These are phyloP conservation scores for Pyralis farinalis DNA, from an alignment of 2,888 invertebrate species.

Conservation along the genomic window DNA sequence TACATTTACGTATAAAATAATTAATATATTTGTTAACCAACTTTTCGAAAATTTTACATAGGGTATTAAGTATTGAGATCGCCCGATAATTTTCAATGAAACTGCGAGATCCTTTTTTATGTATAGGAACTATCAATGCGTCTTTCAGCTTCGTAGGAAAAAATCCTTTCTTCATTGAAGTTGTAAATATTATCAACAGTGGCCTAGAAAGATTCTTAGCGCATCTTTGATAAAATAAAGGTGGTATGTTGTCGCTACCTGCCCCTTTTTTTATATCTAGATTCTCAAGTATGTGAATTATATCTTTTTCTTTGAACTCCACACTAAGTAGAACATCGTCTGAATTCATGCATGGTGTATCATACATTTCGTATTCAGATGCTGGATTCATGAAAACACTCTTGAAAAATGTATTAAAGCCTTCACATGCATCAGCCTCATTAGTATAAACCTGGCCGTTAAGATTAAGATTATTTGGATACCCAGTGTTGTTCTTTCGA, in stretches of 20 bases:
- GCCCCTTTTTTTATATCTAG: background rate
- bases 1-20: background rate
- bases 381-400: conserved; percentile 1
- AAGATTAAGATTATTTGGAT: background rate
- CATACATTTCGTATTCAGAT: background rate
- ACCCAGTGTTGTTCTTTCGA: background rate
- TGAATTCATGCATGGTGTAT: no score
- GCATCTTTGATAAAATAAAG: background rate
- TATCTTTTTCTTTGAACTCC: no score
- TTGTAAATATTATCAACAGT: background rate
- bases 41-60: background rate
- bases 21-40: background rate
- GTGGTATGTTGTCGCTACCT: conserved; percentile 2
- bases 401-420: conserved; percentile 5
- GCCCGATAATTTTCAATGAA: no score
- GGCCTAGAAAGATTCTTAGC: background rate
- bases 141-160: background rate
- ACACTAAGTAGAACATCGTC: no score
- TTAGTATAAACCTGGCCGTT: background rate
- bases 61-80: no score
- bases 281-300: background rate
- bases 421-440: background rate
- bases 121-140: background rate
- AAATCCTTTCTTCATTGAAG: background rate
- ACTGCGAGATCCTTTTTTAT: background rate